Conservation (phyloP, 2,113 vertebrate species). For the Scytalopus superciliaris region DNA sequence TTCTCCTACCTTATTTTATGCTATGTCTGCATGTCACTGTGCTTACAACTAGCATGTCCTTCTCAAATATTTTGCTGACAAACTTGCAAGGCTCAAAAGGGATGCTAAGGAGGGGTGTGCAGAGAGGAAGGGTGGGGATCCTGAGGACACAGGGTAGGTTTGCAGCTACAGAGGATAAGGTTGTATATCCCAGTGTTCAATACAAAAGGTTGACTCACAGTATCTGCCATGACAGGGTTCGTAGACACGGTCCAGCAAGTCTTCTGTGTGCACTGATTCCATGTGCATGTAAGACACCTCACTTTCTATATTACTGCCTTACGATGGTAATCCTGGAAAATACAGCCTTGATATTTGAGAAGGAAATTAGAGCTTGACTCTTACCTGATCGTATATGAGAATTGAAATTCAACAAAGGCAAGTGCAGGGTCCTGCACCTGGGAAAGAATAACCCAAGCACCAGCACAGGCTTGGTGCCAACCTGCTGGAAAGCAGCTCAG, state of each 20-base stretch:
- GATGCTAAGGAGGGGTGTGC: not conserved
- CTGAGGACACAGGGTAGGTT: not conserved
- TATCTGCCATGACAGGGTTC: not conserved
- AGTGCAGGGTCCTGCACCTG: not conserved
- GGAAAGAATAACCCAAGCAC: not conserved
- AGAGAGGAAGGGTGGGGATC: too few relatives aligned
- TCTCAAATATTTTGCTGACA: not conserved
- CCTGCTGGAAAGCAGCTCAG: not conserved
- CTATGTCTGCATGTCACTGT: not conserved
- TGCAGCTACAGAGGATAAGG: not conserved
- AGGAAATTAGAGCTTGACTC: not conserved
- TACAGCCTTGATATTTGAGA: not conserved
- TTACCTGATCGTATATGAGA: not conserved
- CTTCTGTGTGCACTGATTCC: not conserved
- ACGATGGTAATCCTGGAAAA: not conserved
- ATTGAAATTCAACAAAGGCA: not conserved
- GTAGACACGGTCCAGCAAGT: not conserved
- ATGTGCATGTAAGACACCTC: not conserved
- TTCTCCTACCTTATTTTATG: not conserved
- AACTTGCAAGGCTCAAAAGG: not conserved
- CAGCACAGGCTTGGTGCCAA: not conserved
- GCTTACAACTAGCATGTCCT: not conserved
- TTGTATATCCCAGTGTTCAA: not conserved
- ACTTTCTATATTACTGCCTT: not conserved
- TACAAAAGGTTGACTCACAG: not conserved